A percentile compares a stretch with the other conserved stretches of the same genome.
Conservation (phyloP, 2,888 invertebrate genomes). For the Scaptomyza parva region DNA sequence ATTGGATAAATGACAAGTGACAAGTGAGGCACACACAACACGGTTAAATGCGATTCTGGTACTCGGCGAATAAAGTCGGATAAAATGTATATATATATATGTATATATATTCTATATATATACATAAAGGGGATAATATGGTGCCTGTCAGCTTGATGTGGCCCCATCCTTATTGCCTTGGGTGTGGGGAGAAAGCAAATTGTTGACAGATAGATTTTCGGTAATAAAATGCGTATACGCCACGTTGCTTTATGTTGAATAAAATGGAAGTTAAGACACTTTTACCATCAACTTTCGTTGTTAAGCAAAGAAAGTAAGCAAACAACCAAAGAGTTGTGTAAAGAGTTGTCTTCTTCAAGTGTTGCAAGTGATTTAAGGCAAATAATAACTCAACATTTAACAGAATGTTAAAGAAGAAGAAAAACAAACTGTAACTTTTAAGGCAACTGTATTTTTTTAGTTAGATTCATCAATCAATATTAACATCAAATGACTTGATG, state of each 20-base stretch:
- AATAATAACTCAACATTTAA: no score
- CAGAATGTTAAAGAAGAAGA: no score
- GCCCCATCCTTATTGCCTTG: constrained; percentile 3
- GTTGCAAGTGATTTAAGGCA: no score
- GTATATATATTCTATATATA: no score
- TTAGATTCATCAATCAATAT: not conserved
- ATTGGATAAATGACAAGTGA: constrained; percentile 34
- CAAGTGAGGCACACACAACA: constrained; percentile 35
- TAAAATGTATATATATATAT: not conserved
- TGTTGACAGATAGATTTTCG: constrained; percentile 53
- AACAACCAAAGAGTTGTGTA: no score
- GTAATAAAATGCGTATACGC: not conserved
- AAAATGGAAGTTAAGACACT: no score
- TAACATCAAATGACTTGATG: not conserved
- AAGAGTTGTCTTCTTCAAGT: no score
- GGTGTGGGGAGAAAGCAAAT: not conserved
- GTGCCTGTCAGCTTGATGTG: constrained; percentile 24
- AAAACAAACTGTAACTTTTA: no score
- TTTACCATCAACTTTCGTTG: no score
- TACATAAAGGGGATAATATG: not conserved
- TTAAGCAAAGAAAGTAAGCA: no score
- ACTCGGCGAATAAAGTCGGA: not conserved
- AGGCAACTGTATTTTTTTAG: no score
- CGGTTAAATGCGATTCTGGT: constrained; percentile 21
- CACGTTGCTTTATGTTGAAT: not conserved